Evolutionary conservation across 2,888 invertebrate genomes (phyloP).

Genomic region (Hydropsyche betteni): DNA sequence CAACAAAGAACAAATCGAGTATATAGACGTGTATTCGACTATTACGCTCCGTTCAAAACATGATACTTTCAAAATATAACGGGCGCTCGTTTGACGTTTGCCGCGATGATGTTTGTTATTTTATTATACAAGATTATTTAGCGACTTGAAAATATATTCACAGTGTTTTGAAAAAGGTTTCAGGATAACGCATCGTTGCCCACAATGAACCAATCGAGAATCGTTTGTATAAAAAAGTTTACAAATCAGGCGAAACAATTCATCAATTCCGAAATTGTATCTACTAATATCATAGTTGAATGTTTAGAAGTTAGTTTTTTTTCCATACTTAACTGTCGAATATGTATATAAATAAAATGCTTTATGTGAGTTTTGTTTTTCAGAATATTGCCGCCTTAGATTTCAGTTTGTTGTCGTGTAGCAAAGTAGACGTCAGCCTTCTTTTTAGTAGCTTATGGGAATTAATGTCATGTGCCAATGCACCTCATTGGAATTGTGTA

Average conservation of each 20-base stretch:
- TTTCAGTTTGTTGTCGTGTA: neutral
- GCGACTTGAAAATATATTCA: too few species aligned
- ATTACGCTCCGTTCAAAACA: too few species aligned
- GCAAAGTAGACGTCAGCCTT: conserved; percentile 65
- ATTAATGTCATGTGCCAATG: conserved; percentile 68
- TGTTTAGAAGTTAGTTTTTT: conserved; percentile 22
- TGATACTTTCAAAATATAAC: too few species aligned
- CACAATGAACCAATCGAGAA: conserved; percentile 42
- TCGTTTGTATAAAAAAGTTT: conserved; percentile 5
- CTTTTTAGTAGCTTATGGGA: conserved; percentile 75
- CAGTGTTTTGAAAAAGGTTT: too few species aligned
- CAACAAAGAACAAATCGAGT: too few species aligned
- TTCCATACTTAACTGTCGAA: neutral
- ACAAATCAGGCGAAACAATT: conserved; percentile 27
- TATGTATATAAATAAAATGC: too few species aligned
- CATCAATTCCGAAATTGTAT: neutral
- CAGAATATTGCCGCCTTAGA: conserved; percentile 27
- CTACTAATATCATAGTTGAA: neutral
- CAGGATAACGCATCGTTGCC: too few species aligned
- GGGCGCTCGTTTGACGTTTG: too few species aligned
- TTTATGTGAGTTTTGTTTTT: conserved; percentile 7
- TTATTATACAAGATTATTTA: too few species aligned
- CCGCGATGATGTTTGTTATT: too few species aligned
- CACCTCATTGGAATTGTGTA: conserved; percentile 73
- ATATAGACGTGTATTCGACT: too few species aligned